These are phyloP conservation scores for Aphis gossypii DNA, from an alignment of 1,140 invertebrate species.

Conservation along the genomic window DNA sequence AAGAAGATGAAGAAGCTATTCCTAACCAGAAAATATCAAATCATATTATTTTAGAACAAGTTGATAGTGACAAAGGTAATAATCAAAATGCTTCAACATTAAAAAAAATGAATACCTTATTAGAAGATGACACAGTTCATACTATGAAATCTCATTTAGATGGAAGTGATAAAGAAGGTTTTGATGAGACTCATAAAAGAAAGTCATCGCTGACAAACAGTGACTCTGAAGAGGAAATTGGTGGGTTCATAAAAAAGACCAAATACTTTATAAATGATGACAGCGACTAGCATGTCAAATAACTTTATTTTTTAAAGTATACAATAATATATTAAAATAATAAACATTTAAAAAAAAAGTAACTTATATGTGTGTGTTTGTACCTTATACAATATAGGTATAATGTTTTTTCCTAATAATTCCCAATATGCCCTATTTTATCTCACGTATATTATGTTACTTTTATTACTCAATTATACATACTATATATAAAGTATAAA, in stretches of 20 bases:
- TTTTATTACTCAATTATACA: conserved; percentile 25
- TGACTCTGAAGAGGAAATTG: conserved; percentile 38
- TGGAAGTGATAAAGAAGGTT: not conserved
- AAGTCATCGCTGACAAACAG: not conserved
- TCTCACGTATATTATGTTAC: not conserved
- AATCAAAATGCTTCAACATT: not conserved
- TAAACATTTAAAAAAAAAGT: conserved; percentile 35
- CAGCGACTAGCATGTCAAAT: conserved; percentile 24
- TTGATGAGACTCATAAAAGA: not conserved
- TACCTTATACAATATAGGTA: not conserved
- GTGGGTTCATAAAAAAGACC: not conserved
- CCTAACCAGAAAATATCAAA: not conserved
- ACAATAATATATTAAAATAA: conserved; percentile 55
- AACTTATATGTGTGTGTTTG: not conserved
- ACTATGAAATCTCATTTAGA: not conserved
- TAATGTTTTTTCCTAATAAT: not conserved
- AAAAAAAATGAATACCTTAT: not conserved
- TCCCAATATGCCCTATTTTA: conserved; percentile 36
- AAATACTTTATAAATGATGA: conserved; percentile 28
- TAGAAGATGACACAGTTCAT: not conserved
- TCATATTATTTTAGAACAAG: not conserved
- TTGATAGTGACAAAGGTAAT: not conserved
- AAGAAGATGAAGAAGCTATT: not conserved
- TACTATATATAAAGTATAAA: conserved; percentile 25
- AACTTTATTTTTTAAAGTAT: conserved; percentile 32